Conservation (phyloP, 2,888 invertebrate species). For the Zhuqinia jingwanae region DNA sequence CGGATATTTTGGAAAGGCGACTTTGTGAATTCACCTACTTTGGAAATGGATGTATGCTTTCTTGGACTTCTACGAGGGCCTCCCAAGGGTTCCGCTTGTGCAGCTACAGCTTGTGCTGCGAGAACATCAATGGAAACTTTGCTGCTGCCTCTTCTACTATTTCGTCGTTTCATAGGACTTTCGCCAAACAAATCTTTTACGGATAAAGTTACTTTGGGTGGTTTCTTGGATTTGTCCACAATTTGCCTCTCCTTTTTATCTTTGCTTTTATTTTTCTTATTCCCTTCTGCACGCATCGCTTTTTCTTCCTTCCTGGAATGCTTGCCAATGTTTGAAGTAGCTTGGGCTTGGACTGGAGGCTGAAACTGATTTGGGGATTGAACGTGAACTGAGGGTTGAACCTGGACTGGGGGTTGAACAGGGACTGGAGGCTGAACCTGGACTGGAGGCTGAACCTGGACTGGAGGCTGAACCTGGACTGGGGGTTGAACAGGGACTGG, state of each 20-base stretch:
- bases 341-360: too few species aligned
- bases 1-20: neutral
- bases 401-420: too few species aligned
- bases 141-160: neutral
- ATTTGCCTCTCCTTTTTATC: neutral
- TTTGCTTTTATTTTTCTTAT: neutral
- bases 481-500: too few species aligned
- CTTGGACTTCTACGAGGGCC: slow-evolving; percentile 31
- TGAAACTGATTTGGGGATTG: too few species aligned
- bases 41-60: slow-evolving; percentile 27
- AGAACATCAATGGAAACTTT: slow-evolving; percentile 47
- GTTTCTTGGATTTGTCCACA: slow-evolving; percentile 25
- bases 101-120: slow-evolving; percentile 53
- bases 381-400: too few species aligned
- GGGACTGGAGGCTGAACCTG: too few species aligned
- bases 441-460: too few species aligned
- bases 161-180: neutral
- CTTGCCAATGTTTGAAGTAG: too few species aligned
- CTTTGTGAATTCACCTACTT: neutral
- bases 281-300: too few species aligned
- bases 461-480: too few species aligned
- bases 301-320: neutral
- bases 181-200: slow-evolving; percentile 53
- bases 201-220: slow-evolving; percentile 12
- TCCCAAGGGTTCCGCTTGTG: slow-evolving; percentile 48